Evolutionary conservation across 2,888 invertebrate genomes (phyloP), one percentile per base, ranked within the genome.

Genomic region (Drosophila picticornis): DNA sequence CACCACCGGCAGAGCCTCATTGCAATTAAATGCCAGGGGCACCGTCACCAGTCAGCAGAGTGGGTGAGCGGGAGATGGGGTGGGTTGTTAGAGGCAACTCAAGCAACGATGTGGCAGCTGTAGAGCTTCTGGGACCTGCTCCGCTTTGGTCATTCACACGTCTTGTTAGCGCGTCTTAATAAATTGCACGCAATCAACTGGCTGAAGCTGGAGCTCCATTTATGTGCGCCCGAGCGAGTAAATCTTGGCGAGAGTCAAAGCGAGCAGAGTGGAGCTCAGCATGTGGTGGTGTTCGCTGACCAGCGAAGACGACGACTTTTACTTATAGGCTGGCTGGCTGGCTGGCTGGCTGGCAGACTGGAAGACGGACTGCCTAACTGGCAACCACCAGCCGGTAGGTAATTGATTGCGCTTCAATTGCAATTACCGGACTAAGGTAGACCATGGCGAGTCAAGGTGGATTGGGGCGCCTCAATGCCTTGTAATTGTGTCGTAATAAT

Each of bases 321-420:
- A 79, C 79, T 80, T 71, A 61, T 36, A 51, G 65, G 65, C 29
- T 22, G 32, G n/a, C 40, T 11, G 16, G 36, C 5, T 34, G 32
- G 32, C 36, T 34, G 38, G 38, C 38, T 38, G 46, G 22, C 22
- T 46, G 46, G 43, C 46, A 9, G 56, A 53, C 50, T n/a, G 58
- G 31, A 40, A 60, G 70, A 73, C 61, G 66, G 58, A 75, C 65
- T 58, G 10, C 58, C 59, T 36, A 64, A 59, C 56, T 56, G 72
- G 72, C 78, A 80, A 80, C 91, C 90, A 89, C 91, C 91, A 91
- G 88, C 86, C 90, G 90, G 88, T 84, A 81, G 82, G 90, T 91
- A 91, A 91, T 91, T 91, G 88, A 90, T 88, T 88, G 90, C 86
- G 80, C 88, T 88, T 88, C 88, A 88, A 90, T 88, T 88, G 88